phyloP scores from a whole-genome alignment of 1,140 invertebrate species.

The Hestina assimilis region DNA sequence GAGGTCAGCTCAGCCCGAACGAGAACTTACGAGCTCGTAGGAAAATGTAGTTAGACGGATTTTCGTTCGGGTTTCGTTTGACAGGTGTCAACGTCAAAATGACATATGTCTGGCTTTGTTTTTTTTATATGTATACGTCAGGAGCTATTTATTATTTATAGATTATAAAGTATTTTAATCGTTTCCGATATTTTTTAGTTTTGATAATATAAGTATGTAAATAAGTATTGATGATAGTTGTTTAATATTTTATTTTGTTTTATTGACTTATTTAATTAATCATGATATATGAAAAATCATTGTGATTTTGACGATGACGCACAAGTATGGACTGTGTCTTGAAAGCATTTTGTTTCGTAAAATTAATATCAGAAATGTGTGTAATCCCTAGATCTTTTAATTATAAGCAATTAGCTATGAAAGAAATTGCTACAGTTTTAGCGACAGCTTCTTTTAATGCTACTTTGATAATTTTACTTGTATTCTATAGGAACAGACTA shows the following conservation, averaged over 20 bases:
- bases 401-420: background rate
- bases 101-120: slow-evolving; percentile 5
- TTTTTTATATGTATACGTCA: too few relatives aligned
- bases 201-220: background rate
- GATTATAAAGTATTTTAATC: too few relatives aligned
- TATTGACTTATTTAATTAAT: background rate
- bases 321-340: background rate
- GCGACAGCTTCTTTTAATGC: too few relatives aligned
- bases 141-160: too few relatives aligned
- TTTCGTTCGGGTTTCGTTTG: slow-evolving; percentile 26
- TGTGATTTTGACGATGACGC: slow-evolving; percentile 10
- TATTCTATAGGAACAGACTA: too few relatives aligned
- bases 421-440: too few relatives aligned
- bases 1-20: slow-evolving; percentile 42
- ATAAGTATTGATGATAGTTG: background rate
- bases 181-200: background rate
- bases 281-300: background rate
- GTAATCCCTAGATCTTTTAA: background rate
- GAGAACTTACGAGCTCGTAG: slow-evolving; percentile 34
- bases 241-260: too few relatives aligned
- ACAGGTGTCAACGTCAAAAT: slow-evolving; percentile 15
- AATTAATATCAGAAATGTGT: background rate
- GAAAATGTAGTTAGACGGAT: slow-evolving; percentile 21
- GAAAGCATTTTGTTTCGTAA: background rate
- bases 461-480: too few relatives aligned